Base-by-base conservation (phyloP, 2,797 vertebrate genomes). In the Pogonophryne albipinna region DNA sequence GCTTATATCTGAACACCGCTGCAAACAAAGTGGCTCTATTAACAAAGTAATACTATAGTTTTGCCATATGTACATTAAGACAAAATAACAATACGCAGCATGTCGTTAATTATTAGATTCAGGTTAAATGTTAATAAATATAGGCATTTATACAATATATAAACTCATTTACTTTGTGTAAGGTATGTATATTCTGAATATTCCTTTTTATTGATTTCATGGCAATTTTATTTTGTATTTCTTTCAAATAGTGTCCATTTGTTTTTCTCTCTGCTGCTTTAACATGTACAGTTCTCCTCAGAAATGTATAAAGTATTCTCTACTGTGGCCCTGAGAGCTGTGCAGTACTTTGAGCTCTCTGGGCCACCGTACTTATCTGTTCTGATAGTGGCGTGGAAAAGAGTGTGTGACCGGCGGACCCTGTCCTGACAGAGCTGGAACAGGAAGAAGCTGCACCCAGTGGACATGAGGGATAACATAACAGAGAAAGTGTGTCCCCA, bases 61-160 rank as follows among this genome's bases (percentile, higher is more conserved):
- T 41, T 47, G 4, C 34, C 56, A 11, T 31, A 55, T 61, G 19
- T 62, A 45, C 10, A 8, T 38, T n/a, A 66, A 57, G 23, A 62
- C 41, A 19, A 65, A 46, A 20, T 23, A 49, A 60, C 55, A 65
- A 57, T 20, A 70, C 23, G 47, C 3, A 41, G 27, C 38, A 51
- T 50, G 19, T 50, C 19, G 23, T 47, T 61, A 55, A 61, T 47
- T 62, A 61, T 47, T 9, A 42, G 49, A 27, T 73, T 47, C 62
- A 70, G 57, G 58, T 73, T 27, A 38, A 69, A 31, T 46, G 42
- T 56, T 20, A 45, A 56, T 72, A 80, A 58, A 77, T 65, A 65
- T 49, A 60, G 34, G 16, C 14, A 56, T 77, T 53, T 73, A 69
- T 76, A 66, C 47, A 59, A 72, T 63, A 67, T 62, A 67, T 58